Conservation (phyloP, 2,113 vertebrate species). For the Nothocercus nigrocapillus region DNA sequence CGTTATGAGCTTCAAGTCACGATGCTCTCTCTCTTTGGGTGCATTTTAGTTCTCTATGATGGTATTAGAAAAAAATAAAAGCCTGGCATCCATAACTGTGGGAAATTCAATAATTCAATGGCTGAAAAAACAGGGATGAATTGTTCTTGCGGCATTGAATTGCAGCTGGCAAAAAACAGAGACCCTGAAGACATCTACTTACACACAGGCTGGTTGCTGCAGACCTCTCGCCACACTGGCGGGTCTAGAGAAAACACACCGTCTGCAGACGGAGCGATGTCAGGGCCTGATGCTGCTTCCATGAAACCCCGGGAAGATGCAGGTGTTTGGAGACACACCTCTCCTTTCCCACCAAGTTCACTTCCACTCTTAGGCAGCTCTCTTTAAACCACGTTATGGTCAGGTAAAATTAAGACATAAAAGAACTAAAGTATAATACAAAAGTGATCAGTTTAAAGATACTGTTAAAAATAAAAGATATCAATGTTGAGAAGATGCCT, state of each 20-base stretch:
- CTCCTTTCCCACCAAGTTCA: too few relatives aligned
- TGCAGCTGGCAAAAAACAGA: not conserved
- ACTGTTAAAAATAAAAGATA: not conserved
- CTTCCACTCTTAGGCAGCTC: not conserved
- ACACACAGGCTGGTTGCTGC: too few relatives aligned
- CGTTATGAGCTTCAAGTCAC: rapidly evolving
- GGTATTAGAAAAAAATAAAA: not conserved
- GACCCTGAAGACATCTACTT: not conserved
- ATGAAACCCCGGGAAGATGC: too few relatives aligned
- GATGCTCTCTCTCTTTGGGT: not conserved
- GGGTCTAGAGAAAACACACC: too few relatives aligned
- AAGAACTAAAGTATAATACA: not conserved
- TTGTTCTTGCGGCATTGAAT: rapidly evolving
- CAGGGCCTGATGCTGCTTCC: too few relatives aligned
- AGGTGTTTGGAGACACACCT: too few relatives aligned
- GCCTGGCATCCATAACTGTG: not conserved
- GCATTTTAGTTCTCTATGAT: rapidly evolving
- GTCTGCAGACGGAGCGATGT: too few relatives aligned
- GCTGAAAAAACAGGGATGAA: not conserved
- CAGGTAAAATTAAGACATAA: not conserved
- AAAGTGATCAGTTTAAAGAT: not conserved
- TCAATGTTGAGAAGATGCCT: not conserved
- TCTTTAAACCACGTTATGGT: not conserved
- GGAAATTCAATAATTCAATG: not conserved
- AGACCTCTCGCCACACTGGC: not conserved